phyloP scores from a whole-genome alignment of 2,888 invertebrate genomes.

The Osmoderma eremita region DNA sequence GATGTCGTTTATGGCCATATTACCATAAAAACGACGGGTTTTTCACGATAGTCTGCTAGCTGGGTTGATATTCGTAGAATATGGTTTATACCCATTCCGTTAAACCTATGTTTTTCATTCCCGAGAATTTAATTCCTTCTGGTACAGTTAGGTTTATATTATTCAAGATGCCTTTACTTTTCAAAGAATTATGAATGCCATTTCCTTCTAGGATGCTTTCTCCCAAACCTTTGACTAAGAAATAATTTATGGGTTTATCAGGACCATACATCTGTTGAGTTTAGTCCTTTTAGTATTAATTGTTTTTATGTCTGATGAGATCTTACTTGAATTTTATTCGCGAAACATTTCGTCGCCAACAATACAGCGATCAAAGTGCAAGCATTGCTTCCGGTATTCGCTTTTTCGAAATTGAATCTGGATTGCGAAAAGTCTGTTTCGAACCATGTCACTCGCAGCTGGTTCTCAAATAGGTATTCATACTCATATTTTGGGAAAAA shows the following conservation, averaged over 20 bases:
- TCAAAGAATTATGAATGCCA: constrained; percentile 65
- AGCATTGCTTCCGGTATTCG: constrained; percentile 68
- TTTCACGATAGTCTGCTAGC: too few species aligned
- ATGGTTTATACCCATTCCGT: constrained; percentile 61
- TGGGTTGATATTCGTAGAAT: too few species aligned
- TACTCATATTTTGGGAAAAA: constrained; percentile 61
- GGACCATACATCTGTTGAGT: constrained; percentile 44
- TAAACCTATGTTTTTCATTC: constrained; percentile 56
- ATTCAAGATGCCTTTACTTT: constrained; percentile 59
- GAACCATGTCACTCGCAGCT: constrained; percentile 65
- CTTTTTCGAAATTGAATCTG: constrained; percentile 65
- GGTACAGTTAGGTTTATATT: constrained; percentile 67
- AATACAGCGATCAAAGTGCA: constrained; percentile 71
- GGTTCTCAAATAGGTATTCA: constrained; percentile 53
- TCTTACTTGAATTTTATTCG: constrained; percentile 55
- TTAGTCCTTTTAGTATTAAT: background rate
- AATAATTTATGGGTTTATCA: constrained; percentile 42
- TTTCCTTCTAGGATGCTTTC: constrained; percentile 71
- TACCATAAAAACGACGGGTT: too few species aligned
- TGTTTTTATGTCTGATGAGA: background rate
- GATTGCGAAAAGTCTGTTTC: constrained; percentile 70
- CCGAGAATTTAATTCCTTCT: constrained; percentile 65
- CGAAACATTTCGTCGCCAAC: constrained; percentile 65
- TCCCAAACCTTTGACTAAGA: constrained; percentile 65
- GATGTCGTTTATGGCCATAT: too few species aligned